Percentiles rank a stretch among this genome's conserved stretches.
phyloP scores from a whole-genome alignment of 2,797 vertebrate genomes.

The Scolopax bukidnonensis region DNA sequence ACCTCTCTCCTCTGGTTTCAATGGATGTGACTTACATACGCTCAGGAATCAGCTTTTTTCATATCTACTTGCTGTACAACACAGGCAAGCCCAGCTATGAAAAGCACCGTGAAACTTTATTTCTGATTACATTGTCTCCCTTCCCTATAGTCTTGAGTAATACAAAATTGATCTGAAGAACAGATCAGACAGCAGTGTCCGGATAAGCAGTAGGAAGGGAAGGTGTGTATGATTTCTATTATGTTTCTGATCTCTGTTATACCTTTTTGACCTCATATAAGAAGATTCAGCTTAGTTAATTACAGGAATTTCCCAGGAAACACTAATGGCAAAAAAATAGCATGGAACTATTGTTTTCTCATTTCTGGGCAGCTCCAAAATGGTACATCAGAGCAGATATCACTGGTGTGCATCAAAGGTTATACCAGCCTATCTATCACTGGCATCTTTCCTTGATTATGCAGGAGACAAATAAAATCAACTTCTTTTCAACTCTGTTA shows the following conservation, averaged over 20 bases:
- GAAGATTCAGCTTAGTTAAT: slow-evolving; percentile 20
- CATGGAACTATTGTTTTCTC: background rate
- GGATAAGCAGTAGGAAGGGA: background rate
- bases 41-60: slow-evolving; percentile 62
- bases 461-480: slow-evolving; percentile 14
- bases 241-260: background rate
- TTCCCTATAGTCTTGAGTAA: slow-evolving; percentile 29
- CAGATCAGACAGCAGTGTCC: slow-evolving; percentile 42
- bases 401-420: background rate
- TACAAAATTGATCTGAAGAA: slow-evolving; percentile 59
- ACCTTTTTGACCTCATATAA: background rate
- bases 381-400: background rate
- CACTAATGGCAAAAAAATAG: slow-evolving; percentile 1
- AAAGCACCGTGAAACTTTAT: slow-evolving; percentile 58
- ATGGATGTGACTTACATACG: slow-evolving; percentile 51
- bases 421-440: background rate
- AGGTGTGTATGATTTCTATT: background rate
- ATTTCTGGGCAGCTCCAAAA: background rate
- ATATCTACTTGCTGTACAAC: slow-evolving; percentile 55
- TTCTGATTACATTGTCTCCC: slow-evolving; percentile 46
- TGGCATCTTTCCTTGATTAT: background rate
- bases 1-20: slow-evolving; percentile 61
- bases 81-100: slow-evolving; percentile 57
- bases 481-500: background rate
- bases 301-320: slow-evolving; percentile 10